These are phyloP conservation scores for Recurvirostra avosetta DNA, from an alignment of 2,113 vertebrate species.

Conservation along the genomic window DNA sequence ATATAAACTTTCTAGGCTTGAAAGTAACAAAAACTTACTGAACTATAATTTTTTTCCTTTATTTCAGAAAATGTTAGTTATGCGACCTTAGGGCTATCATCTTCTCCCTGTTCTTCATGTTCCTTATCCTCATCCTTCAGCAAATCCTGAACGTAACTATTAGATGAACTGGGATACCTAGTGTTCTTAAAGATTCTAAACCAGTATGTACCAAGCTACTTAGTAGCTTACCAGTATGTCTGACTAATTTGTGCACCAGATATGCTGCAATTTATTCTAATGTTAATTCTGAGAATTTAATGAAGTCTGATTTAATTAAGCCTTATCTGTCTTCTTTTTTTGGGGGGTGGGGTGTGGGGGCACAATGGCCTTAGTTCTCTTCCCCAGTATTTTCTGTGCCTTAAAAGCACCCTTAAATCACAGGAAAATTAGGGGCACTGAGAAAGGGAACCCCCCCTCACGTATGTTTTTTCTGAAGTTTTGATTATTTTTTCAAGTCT, in stretches of 20 bases:
- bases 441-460: fast-evolving
- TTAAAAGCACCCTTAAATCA: background rate
- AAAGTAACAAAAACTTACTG: background rate
- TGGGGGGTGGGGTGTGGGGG: too few relatives aligned
- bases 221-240: background rate
- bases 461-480: background rate
- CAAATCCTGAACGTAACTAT: background rate
- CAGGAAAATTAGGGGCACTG: background rate
- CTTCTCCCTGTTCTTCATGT: background rate
- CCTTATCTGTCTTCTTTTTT: background rate
- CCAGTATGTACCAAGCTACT: background rate
- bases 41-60: background rate
- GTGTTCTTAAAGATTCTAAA: background rate
- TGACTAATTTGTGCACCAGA: background rate
- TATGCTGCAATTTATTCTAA: background rate
- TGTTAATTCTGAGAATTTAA: background rate
- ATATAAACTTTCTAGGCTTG: background rate
- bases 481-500: background rate
- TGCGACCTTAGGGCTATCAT: background rate
- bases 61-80: background rate
- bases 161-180: background rate
- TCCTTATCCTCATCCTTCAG: background rate
- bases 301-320: background rate
- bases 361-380: background rate
- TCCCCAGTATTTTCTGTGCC: background rate